Base-by-base conservation (phyloP, 1,140 invertebrate species). In the Drosophila micromelanica region DNA sequence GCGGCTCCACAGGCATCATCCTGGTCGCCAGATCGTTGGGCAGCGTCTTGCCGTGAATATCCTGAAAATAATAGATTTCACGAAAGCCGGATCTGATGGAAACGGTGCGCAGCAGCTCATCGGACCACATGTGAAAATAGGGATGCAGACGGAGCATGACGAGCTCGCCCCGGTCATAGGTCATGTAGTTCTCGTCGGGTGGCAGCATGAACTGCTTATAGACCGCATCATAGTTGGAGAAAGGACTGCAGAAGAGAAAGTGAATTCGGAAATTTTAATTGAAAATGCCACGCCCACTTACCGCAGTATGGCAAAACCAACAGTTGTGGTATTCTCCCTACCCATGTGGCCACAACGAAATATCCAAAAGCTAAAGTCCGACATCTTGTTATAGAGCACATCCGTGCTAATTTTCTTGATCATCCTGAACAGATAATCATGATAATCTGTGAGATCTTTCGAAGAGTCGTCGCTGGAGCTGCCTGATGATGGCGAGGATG, bases 1-100 rank as follows among this genome's bases (percentile, higher is more conserved):
- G 55, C 11, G 82, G 84, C 51, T 87, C 82, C 13, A 87, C 38
- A 0, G 82, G 82, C 82, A 87, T 87, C 82, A 87, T 87, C 12
- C 68, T 76, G 8, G 30, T 37, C 7, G 37, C 63, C 15, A 87
- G 27, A 32, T 87, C 82, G 23, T 87, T 87, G 15, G 84, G 67
- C 48, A 82, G n/a, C 2, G 42, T 37, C 0, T 54, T 20, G 2
- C 27, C 48, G 13, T 46, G 51, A 3, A 15, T 43, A 12, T 76
- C 54, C 49, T 52, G 49, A 5, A 87, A 27, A 15, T 82, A 82
- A 32, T 64, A 87, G 0, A 87, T 40, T 5, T 89, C 79, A 5
- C 55, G 52, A 48, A 43, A 87, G 1, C 80, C 69, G 0, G 86
- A 59, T 9, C 60, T 49, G 4, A 89, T 4, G 6, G 72, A 63